These are phyloP conservation scores for Folsomia manolachei DNA, from an alignment of 2,888 invertebrate species.

Conservation along the genomic window DNA sequence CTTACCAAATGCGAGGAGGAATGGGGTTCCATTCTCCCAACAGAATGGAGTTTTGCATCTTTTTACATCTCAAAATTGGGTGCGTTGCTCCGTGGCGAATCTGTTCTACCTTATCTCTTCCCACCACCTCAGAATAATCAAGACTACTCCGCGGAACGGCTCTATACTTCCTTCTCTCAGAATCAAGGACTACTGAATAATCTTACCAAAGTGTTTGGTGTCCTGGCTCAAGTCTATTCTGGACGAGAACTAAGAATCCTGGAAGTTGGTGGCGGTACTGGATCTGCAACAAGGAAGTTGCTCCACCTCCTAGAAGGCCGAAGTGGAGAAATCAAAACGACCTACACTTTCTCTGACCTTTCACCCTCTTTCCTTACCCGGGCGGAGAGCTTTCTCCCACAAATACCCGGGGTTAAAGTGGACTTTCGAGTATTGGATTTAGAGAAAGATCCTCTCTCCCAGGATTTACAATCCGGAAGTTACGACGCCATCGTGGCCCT, in stretches of 20 bases:
- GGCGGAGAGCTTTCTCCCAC: slow-evolving; percentile 11
- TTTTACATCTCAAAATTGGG: not conserved
- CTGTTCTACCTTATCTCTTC: not conserved
- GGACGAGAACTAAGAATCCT: not conserved
- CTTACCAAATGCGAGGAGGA: not conserved
- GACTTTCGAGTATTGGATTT: slow-evolving; percentile 14
- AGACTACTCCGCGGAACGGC: not conserved
- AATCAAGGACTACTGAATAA: not conserved
- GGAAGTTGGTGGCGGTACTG: slow-evolving; percentile 23
- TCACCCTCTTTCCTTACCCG: slow-evolving; percentile 15
- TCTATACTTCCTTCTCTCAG: not conserved
- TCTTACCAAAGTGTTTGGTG: not conserved
- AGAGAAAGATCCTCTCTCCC: slow-evolving; percentile 18
- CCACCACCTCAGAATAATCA: not conserved
- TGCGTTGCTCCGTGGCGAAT: not conserved
- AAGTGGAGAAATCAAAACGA: not conserved
- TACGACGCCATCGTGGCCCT: slow-evolving; percentile 22
- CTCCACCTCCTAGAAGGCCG: slow-evolving; percentile 1
- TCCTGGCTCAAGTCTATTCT: not conserved
- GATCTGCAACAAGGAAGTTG: slow-evolving; percentile 1
- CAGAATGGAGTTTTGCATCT: not conserved
- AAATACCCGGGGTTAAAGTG: not conserved
- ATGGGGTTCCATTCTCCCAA: not conserved
- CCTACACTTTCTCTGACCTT: slow-evolving; percentile 28
- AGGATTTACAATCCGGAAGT: slow-evolving; percentile 19